Conservation (phyloP, 2,888 invertebrate species). For the Ypsolopha sequella region DNA sequence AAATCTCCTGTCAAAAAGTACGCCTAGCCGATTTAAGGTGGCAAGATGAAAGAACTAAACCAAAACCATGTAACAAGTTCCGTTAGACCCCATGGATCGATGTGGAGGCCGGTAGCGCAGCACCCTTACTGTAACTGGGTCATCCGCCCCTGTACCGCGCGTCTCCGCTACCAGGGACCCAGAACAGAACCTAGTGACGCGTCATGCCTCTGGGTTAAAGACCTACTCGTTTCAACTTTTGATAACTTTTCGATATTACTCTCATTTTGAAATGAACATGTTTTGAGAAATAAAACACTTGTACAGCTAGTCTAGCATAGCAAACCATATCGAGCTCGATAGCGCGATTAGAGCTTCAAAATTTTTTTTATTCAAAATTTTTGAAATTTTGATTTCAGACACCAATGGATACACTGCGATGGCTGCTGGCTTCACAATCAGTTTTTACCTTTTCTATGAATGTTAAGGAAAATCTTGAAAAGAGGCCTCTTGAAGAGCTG, state of each 20-base stretch:
- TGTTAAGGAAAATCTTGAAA: no score
- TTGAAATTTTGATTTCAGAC: no score
- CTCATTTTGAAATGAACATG: neutral
- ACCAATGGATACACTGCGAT: no score
- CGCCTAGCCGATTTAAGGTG: neutral
- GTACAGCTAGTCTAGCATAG: no score
- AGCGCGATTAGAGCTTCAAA: no score
- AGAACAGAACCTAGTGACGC: slow-evolving; percentile 17
- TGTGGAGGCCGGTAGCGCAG: slow-evolving; percentile 37
- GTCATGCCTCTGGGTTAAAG: slow-evolving; percentile 2
- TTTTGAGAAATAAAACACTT: no score
- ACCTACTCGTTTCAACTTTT: neutral
- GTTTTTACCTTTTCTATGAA: no score
- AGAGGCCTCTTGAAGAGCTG: no score
- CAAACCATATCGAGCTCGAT: no score
- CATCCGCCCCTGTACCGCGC: slow-evolving; percentile 43
- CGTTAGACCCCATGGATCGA: slow-evolving; percentile 44
- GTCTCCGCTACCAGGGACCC: slow-evolving; percentile 43
- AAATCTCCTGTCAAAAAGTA: neutral
- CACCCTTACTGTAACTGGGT: slow-evolving; percentile 56
- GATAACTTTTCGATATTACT: neutral
- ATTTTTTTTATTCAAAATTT: no score
- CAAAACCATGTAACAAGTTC: neutral
- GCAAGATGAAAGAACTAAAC: neutral
- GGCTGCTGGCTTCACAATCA: no score